Conservation (phyloP, 1,140 invertebrate species). For the Lethocerus indicus region DNA sequence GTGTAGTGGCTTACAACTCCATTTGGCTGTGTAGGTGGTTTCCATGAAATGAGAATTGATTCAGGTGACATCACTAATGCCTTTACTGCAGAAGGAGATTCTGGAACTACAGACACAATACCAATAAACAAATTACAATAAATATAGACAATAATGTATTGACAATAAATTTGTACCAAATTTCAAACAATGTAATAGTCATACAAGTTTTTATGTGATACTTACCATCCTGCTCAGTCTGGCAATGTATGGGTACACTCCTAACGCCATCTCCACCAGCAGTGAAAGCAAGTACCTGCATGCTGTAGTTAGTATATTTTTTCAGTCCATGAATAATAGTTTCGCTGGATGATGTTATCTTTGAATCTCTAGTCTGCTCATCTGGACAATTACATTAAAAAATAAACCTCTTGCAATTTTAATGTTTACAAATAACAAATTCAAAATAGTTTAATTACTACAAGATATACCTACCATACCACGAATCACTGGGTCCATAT, state of each 20-base stretch:
- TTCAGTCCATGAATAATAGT: slow-evolving; percentile 81
- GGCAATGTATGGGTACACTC: slow-evolving; percentile 77
- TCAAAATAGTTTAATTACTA: no score
- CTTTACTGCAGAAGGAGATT: slow-evolving; percentile 81
- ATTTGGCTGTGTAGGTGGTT: slow-evolving; percentile 77
- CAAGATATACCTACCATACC: slow-evolving; percentile 70
- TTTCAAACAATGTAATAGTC: no score
- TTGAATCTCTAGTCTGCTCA: slow-evolving; percentile 78
- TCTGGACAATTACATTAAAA: slow-evolving; percentile 32
- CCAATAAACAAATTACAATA: no score
- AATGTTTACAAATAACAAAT: no score
- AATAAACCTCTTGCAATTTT: neutral
- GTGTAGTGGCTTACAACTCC: slow-evolving; percentile 87
- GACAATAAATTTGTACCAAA: no score
- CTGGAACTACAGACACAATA: slow-evolving; percentile 50
- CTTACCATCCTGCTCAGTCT: slow-evolving; percentile 88
- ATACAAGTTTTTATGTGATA: no score
- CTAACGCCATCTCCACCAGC: slow-evolving; percentile 90
- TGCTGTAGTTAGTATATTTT: slow-evolving; percentile 94
- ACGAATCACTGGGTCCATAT: slow-evolving; percentile 78
- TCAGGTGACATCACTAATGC: slow-evolving; percentile 79
- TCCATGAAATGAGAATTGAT: slow-evolving; percentile 86
- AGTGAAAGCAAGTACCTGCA: slow-evolving; percentile 88
- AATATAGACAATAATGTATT: no score
- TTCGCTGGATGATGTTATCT: slow-evolving; percentile 79